Evolutionary conservation across 2,888 invertebrate species (phyloP).

Genomic region (Aspidiotus rigidus): DNA sequence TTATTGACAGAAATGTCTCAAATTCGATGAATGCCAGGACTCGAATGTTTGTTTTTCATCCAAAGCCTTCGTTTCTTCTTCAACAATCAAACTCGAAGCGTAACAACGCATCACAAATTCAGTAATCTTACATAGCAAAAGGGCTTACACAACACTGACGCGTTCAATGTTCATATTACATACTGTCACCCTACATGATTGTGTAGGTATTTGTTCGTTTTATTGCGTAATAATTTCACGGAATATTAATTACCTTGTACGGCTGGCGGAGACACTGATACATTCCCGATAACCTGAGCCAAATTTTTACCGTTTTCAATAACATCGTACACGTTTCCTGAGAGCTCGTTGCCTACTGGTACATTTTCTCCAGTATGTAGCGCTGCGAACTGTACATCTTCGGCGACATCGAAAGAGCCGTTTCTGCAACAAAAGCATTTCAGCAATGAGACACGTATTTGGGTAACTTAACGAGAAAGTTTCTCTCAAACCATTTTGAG

Average conservation of each 20-base stretch:
- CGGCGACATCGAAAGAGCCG: conserved; percentile 26
- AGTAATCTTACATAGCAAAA: too few relatives aligned
- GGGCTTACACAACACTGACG: too few relatives aligned
- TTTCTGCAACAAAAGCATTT: conserved; percentile 3
- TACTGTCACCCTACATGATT: background rate
- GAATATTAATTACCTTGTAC: conserved; percentile 21
- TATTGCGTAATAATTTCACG: background rate
- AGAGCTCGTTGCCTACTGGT: conserved; percentile 22
- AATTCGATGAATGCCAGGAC: too few relatives aligned
- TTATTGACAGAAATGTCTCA: too few relatives aligned
- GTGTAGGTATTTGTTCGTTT: background rate
- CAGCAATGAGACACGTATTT: too few relatives aligned
- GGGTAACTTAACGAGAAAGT: too few relatives aligned
- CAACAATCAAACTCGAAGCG: too few relatives aligned
- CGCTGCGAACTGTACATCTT: conserved; percentile 20
- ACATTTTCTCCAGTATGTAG: conserved; percentile 19
- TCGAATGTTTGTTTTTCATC: too few relatives aligned
- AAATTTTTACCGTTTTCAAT: background rate
- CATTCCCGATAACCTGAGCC: conserved; percentile 2
- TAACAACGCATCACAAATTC: too few relatives aligned
- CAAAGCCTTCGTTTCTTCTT: too few relatives aligned
- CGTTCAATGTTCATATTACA: too few relatives aligned
- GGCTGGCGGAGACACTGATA: conserved; percentile 3
- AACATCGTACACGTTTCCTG: conserved; percentile 18
- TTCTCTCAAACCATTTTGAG: too few relatives aligned